Evolutionary conservation across 2,113 vertebrate species (phyloP), one percentile per base, ranked within the genome.

Genomic region (Sebastes schlegelii): DNA sequence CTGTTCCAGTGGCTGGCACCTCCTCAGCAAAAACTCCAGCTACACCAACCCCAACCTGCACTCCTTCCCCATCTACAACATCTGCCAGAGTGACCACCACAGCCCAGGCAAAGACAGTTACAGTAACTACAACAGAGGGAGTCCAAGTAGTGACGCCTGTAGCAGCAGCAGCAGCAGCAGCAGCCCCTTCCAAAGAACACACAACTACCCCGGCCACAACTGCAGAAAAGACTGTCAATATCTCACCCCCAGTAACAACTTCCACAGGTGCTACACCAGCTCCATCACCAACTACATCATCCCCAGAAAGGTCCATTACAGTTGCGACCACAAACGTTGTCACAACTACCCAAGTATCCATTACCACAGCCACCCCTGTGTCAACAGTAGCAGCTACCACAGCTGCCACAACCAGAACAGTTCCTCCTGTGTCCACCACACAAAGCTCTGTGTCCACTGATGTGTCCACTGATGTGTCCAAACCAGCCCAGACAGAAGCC

Each of bases 251-350:
- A 9, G 49, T 23, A 67, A 19, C n/a, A 26, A 5, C 77, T n/a
- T 81, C 90, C 34, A 34, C 34, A 34, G 34, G 34, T 34, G 34
- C 34, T 64, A 82, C 48, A 61, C 40, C 54, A 75, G 63, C 52
- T 49, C 42, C 73, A 61, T 19, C 21, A 26, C 13, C n/a, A 7
- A 17, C 85, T 5, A 21, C 78, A n/a, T 45, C 82, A 34, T 40
- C 89, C 4, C 4, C 71, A 55, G 65, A 70, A 69, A 66, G 17
- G 8, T 14, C 82, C 0, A 8, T 11, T 17, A 52, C 70, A 11
- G 61, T 3, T 34, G 6, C 0, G 2, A 21, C 51, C 49, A 70
- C 64, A 63, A 10, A 61, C 17, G 2, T 19, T 43, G 11, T 45
- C 48, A 10, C 68, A 55, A 19, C 73, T 5, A 42, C 69, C 23